These are phyloP conservation scores for Noctilio leporinus DNA, from an alignment of 2,113 vertebrate genomes.

Conservation along the genomic window DNA sequence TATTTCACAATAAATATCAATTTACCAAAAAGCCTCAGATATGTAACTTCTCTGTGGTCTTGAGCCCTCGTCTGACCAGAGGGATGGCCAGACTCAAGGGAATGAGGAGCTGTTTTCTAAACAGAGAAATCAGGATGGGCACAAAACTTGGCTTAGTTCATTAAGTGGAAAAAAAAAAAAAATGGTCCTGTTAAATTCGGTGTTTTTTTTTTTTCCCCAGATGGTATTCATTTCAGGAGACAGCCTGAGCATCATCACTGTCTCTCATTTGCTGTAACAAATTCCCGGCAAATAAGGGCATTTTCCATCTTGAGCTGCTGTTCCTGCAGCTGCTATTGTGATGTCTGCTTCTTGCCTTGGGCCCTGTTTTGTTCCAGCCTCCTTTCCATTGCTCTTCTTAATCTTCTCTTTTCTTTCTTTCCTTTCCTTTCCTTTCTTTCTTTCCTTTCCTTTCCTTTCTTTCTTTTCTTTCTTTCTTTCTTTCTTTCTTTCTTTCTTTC, in stretches of 20 bases:
- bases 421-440: too few species aligned
- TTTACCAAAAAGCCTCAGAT: background rate
- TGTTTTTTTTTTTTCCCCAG: conserved; percentile 22
- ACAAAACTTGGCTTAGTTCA: background rate
- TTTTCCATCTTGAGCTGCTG: conserved; percentile 19
- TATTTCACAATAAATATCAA: background rate
- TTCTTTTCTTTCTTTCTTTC: too few species aligned
- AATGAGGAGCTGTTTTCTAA: background rate
- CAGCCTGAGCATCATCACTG: background rate
- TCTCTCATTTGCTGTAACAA: conserved; percentile 39
- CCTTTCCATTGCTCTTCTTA: background rate
- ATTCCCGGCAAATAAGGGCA: conserved; percentile 19
- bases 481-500: too few species aligned
- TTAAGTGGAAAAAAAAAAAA: background rate
- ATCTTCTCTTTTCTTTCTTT: too few species aligned
- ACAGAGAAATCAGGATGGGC: background rate
- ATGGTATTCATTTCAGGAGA: conserved; percentile 46
- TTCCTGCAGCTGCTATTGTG: background rate
- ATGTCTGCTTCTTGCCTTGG: background rate
- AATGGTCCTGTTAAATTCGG: background rate
- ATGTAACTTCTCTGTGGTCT: background rate
- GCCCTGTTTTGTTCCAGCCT: background rate
- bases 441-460: too few species aligned
- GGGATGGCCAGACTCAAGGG: background rate
- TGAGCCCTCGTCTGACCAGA: background rate